Percentiles rank a stretch among this genome's conserved stretches.
phyloP scores from a whole-genome alignment of 2,888 invertebrate genomes.

The Mayetiola destructor region DNA sequence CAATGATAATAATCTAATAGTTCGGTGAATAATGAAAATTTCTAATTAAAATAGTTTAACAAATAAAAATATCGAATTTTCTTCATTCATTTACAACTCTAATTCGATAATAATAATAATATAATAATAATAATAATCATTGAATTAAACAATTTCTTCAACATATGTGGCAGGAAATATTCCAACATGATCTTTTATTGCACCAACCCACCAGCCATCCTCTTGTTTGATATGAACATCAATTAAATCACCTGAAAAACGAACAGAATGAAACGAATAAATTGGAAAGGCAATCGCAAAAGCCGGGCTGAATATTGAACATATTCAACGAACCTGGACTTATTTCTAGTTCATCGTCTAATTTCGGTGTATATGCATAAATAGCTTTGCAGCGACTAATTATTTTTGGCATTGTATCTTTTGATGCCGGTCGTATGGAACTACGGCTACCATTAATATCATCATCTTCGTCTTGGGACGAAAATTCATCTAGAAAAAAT shows the following conservation, averaged over 20 bases:
- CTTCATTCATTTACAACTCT: too few relatives aligned
- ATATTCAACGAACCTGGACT: slow-evolving; percentile 41
- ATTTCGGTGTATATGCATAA: slow-evolving; percentile 74
- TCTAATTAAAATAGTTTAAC: too few relatives aligned
- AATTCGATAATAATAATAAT: too few relatives aligned
- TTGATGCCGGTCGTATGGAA: slow-evolving; percentile 21
- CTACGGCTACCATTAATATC: slow-evolving; percentile 35
- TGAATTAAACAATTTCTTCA: slow-evolving; percentile 45
- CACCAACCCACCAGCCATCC: slow-evolving; percentile 92
- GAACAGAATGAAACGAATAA: not conserved
- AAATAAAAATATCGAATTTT: too few relatives aligned
- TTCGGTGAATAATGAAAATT: too few relatives aligned
- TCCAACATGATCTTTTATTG: slow-evolving; percentile 68
- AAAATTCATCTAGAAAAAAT: slow-evolving; percentile 55
- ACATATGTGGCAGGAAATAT: slow-evolving; percentile 93
- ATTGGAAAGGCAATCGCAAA: not conserved
- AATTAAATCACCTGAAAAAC: slow-evolving; percentile 61
- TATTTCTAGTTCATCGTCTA: slow-evolving; percentile 72
- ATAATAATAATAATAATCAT: too few relatives aligned
- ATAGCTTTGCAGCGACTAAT: slow-evolving; percentile 70
- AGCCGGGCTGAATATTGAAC: slow-evolving; percentile 15
- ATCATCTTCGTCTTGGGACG: slow-evolving; percentile 55
- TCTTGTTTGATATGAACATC: slow-evolving; percentile 80
- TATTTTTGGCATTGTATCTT: slow-evolving; percentile 19
- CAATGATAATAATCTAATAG: too few relatives aligned